Evolutionary conservation across 1,140 invertebrate species (phyloP).

Genomic region (Polypedilum pembai): DNA sequence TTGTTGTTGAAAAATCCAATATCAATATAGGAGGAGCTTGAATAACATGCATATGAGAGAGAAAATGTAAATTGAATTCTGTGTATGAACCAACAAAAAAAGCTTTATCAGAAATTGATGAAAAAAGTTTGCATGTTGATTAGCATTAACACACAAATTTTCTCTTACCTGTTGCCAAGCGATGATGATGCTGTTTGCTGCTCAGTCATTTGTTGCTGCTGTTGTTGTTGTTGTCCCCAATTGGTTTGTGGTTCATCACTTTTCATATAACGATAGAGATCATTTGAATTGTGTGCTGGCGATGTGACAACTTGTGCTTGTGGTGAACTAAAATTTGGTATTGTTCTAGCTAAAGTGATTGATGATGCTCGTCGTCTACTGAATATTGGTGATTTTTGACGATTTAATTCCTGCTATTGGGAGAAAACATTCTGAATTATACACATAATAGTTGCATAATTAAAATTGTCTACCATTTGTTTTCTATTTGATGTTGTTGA

Average conservation of each 20-base stretch:
- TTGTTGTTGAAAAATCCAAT: too few species aligned
- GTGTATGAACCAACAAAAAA: too few species aligned
- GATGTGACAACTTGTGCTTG: neutral
- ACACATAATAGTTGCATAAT: neutral
- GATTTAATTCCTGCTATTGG: constrained; percentile 33
- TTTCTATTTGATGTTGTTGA: neutral
- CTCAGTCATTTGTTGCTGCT: neutral
- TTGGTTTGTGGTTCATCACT: neutral
- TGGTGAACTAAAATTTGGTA: constrained; percentile 5
- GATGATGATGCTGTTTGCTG: neutral
- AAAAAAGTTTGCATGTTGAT: too few species aligned
- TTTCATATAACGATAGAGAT: constrained; percentile 12
- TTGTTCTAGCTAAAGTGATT: constrained; percentile 32
- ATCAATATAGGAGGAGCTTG: too few species aligned
- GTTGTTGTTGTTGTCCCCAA: neutral
- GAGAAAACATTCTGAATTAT: neutral
- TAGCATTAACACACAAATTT: too few species aligned
- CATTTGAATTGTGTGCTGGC: neutral
- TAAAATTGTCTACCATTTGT: neutral
- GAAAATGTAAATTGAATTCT: too few species aligned
- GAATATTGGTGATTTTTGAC: constrained; percentile 38
- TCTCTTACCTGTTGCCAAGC: neutral
- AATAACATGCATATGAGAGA: too few species aligned
- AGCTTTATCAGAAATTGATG: too few species aligned
- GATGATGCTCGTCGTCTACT: constrained; percentile 38